Base-by-base conservation (phyloP, 2,113 vertebrate species). In the Calidris pygmaea region DNA sequence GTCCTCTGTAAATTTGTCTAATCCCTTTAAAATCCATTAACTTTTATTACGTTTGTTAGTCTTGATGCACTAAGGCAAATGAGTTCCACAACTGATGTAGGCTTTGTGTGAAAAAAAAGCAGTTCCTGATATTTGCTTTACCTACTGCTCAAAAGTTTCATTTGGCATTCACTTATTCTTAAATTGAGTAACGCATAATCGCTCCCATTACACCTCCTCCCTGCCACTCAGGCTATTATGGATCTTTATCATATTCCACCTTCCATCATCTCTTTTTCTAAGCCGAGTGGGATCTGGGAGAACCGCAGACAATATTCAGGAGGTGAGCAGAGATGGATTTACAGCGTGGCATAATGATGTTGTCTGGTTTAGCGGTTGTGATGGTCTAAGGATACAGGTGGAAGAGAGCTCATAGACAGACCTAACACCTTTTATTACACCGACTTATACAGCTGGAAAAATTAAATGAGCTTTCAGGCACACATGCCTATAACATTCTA, bases 391-490 rank as follows among this genome's bases (percentile, higher is more conserved):
- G 89, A 47, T 13, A 10, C 70, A 59, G 80, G 47, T 59, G 83
- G 93, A 84, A 77, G 60, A 74, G 73, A 84, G 83, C 41, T 81
- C 83, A 18, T 2, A 47, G 90, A 7, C 71, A 93, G 74, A 74
- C 27, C 10, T 11, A 53, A 56, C 50, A 71, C 56, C 65, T 95
- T 95, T 91, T 71, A 91, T 87, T 95, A 67, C 85, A 85, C 34
- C 65, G 72, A 4, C 68, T 63, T 52, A 3, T 7, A 66, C 21
- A 72, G 94, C 89, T 94, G 87, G 73, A 89, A 75, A 20, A 94
- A 94, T 82, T 39, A 87, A 95, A 95, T n/a, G 87, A 91, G 76
- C 73, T 95, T 86, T 87, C 77, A 87, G 80, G 52, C 73, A 58
- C 72, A 68, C 65, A 39, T 60, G 60, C 39, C 80, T 92, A 2